Percentiles rank a stretch among this genome's conserved stretches.
Evolutionary conservation across 2,888 invertebrate species (phyloP).

Genomic region (Drosophila neotestacea): DNA sequence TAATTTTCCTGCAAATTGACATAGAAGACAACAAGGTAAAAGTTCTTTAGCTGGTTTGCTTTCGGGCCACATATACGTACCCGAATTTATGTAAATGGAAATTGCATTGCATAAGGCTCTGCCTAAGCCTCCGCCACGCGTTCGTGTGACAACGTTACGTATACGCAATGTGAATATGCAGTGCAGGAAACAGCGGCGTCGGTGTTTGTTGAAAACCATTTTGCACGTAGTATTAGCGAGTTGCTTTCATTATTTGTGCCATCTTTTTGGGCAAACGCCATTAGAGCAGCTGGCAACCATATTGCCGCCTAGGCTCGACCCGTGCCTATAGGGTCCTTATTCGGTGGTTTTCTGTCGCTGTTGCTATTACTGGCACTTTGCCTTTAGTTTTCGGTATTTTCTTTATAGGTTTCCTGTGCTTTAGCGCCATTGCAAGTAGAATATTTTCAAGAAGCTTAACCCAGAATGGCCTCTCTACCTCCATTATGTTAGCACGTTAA

Average conservation of each 20-base stretch:
- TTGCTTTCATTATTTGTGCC: conserved; percentile 76
- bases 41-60: conserved; percentile 51
- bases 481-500: conserved; percentile 47
- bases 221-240: conserved; percentile 77
- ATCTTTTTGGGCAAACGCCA: conserved; percentile 54
- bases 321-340: conserved; percentile 32
- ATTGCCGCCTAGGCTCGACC: conserved; percentile 55
- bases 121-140: conserved; percentile 10
- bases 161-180: conserved; percentile 73
- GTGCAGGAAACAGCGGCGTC: conserved; percentile 29
- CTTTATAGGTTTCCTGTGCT: conserved; percentile 69
- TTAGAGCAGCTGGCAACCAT: conserved; percentile 49
- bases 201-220: conserved; percentile 63
- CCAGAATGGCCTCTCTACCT: conserved; percentile 22
- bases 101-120: conserved; percentile 71
- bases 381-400: conserved; percentile 69
- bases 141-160: conserved; percentile 57
- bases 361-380: conserved; percentile 45
- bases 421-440: conserved; percentile 39
- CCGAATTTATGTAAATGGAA: conserved; percentile 77
- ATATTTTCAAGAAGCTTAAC: conserved; percentile 33
- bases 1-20: conserved; percentile 80
- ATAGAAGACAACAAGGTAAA: conserved; percentile 74
- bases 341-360: conserved; percentile 18
- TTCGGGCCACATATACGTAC: conserved; percentile 30